Evolutionary conservation across 2,113 vertebrate genomes (phyloP).

Genomic region (Lophius piscatorius): DNA sequence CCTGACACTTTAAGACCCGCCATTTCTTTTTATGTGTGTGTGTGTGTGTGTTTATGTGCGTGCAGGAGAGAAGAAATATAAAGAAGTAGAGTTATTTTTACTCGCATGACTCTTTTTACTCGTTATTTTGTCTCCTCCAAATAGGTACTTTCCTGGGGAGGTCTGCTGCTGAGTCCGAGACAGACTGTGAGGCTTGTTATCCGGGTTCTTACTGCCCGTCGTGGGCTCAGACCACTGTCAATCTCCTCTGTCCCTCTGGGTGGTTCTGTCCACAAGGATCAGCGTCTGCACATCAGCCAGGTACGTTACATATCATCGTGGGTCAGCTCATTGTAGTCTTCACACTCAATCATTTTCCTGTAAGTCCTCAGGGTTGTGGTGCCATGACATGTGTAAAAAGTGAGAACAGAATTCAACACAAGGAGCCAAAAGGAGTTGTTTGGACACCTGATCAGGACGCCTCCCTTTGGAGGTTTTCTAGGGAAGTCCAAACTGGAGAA

Average conservation of each 20-base stretch:
- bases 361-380: no score
- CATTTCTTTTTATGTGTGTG: not conserved
- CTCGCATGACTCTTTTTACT: no score
- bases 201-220: slow-evolving; percentile 86
- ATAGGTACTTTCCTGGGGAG: slow-evolving; percentile 83
- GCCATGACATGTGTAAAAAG: no score
- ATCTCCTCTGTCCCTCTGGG: slow-evolving; percentile 82
- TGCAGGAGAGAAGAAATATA: not conserved
- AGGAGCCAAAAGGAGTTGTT: no score
- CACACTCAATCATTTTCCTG: no score
- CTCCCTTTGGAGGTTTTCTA: no score
- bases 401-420: no score
- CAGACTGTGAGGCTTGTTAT: slow-evolving; percentile 83
- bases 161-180: slow-evolving; percentile 71
- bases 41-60: slow-evolving; percentile 12
- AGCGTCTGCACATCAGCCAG: slow-evolving; percentile 79
- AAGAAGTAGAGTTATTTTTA: slow-evolving; percentile 12
- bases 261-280: slow-evolving; percentile 89
- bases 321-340: slow-evolving; percentile 16
- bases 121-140: slow-evolving; percentile 42
- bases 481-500: no score
- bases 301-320: slow-evolving; percentile 63
- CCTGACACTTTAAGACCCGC: not conserved
- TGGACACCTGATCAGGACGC: no score
- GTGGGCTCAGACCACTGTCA: slow-evolving; percentile 78